Conservation (phyloP, 2,113 vertebrate genomes). For the Carassius auratus region DNA sequence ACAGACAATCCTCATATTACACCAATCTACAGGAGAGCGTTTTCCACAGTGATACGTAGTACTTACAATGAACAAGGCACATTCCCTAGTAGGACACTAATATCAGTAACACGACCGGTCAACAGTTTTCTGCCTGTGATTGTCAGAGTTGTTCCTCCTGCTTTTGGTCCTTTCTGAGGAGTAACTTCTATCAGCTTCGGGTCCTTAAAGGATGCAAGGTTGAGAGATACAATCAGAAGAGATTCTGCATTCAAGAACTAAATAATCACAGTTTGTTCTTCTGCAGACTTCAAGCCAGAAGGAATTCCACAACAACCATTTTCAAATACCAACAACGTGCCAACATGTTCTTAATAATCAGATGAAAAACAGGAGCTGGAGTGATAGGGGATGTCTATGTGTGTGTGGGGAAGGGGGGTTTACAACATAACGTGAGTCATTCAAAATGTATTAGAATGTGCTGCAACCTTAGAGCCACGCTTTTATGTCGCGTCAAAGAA, state of each 20-base stretch:
- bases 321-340: not conserved
- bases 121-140: slow-evolving; percentile 86
- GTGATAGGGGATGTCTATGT: not conserved
- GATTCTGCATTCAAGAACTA: not conserved
- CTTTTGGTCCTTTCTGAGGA: slow-evolving; percentile 86
- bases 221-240: slow-evolving; percentile 1
- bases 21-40: slow-evolving; percentile 7
- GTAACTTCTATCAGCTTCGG: slow-evolving; percentile 84
- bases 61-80: slow-evolving; percentile 75
- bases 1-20: slow-evolving; percentile 1
- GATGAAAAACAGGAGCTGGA: not conserved
- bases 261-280: not conserved
- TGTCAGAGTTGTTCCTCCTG: slow-evolving; percentile 87
- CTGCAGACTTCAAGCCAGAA: not conserved
- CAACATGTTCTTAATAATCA: not conserved
- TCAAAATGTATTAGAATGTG: not conserved
- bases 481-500: not conserved
- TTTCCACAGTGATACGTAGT: not conserved
- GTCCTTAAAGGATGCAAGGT: slow-evolving; percentile 73
- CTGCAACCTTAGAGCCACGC: not conserved
- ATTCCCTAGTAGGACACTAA: slow-evolving; percentile 84
- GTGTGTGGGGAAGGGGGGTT: not conserved
- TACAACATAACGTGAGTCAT: not conserved
- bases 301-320: not conserved
- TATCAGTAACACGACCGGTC: slow-evolving; percentile 85